Conservation (phyloP, 1,140 invertebrate genomes). For the Zaprionus ornatus region DNA sequence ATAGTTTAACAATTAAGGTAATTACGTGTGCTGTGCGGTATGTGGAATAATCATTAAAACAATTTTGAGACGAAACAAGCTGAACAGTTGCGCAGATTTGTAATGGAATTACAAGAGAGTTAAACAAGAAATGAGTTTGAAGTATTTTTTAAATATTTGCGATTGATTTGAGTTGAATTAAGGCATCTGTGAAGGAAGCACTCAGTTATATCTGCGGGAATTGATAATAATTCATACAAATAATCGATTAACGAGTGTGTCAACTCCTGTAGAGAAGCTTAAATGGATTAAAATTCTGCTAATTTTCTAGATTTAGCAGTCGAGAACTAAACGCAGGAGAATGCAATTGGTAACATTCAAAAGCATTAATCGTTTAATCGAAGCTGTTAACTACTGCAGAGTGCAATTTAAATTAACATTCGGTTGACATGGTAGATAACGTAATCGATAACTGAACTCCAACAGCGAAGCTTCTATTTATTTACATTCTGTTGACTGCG, state of each 20-base stretch:
- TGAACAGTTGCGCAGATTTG: constrained; percentile 54
- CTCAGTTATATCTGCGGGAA: background rate
- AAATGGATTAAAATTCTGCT: background rate
- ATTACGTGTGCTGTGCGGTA: constrained; percentile 40
- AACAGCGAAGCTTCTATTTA: background rate
- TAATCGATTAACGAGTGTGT: background rate
- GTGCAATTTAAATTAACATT: background rate
- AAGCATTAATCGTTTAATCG: background rate
- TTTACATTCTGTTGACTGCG: background rate
- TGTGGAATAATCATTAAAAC: constrained; percentile 51
- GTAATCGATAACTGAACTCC: background rate
- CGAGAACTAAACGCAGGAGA: no score
- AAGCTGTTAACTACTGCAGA: background rate
- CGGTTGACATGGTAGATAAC: background rate
- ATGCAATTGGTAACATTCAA: background rate
- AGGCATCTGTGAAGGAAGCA: background rate
- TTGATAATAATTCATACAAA: background rate
- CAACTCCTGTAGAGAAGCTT: no score
- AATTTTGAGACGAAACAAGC: constrained; percentile 41
- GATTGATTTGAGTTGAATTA: background rate
- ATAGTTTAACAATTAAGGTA: constrained; percentile 64
- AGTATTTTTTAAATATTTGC: background rate
- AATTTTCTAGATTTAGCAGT: background rate
- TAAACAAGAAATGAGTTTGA: constrained; percentile 17
- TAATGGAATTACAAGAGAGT: constrained; percentile 33